phyloP scores from a whole-genome alignment of 2,888 invertebrate species.

The Allacma fusca region DNA sequence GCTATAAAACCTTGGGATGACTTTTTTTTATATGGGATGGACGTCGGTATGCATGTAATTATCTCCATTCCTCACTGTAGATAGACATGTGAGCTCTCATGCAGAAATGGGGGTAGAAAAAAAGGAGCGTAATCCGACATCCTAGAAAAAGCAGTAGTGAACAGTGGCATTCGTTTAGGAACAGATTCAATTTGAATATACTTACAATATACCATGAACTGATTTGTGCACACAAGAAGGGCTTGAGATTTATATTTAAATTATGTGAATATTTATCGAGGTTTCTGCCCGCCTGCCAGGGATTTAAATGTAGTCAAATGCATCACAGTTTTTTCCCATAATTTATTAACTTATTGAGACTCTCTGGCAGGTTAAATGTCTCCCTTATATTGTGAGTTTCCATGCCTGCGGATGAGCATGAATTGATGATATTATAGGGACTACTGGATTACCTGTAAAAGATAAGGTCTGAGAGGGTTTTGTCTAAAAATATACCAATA shows the following conservation, averaged over 20 bases:
- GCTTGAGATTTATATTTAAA: slow-evolving; percentile 1
- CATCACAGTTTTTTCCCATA: background rate
- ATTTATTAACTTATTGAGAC: background rate
- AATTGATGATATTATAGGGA: background rate
- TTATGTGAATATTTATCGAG: background rate
- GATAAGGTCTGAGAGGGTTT: too few relatives aligned
- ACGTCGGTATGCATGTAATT: too few relatives aligned
- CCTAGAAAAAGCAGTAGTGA: too few relatives aligned
- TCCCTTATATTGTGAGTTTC: background rate
- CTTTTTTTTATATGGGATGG: too few relatives aligned
- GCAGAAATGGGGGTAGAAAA: too few relatives aligned
- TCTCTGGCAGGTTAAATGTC: background rate
- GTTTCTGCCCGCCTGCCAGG: background rate
- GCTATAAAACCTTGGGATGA: too few relatives aligned
- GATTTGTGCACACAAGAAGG: background rate
- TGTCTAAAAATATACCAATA: background rate
- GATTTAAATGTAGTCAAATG: background rate
- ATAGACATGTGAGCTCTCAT: too few relatives aligned
- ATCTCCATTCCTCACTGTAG: too few relatives aligned
- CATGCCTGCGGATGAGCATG: background rate
- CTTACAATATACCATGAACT: background rate
- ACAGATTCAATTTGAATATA: background rate
- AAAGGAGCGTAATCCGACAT: too few relatives aligned
- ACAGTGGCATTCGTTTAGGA: background rate
- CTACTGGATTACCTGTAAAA: too few relatives aligned